Evolutionary conservation across 2,888 invertebrate species (phyloP).

Genomic region (Caenorhabditis sp.): DNA sequence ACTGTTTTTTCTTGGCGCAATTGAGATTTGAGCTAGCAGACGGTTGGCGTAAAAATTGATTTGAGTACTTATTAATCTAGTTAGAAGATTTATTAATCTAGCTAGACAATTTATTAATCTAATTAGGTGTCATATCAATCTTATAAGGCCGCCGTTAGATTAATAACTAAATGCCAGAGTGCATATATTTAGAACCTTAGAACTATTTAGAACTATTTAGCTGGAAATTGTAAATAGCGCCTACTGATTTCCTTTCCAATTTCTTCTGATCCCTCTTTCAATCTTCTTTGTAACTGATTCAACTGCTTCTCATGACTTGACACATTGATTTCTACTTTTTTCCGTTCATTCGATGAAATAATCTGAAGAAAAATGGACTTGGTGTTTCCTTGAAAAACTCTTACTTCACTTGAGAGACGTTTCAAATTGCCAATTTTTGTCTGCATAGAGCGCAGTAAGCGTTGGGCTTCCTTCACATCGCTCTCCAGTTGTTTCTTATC

Average conservation of each 20-base stretch:
- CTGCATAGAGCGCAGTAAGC: conserved; percentile 43
- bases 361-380: conserved; percentile 5
- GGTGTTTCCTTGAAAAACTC: background rate
- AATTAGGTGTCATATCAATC: too few species aligned
- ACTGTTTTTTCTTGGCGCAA: too few species aligned
- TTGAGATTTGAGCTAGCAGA: too few species aligned
- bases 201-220: too few species aligned
- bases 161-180: too few species aligned
- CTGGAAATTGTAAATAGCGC: background rate
- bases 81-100: too few species aligned
- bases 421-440: conserved; percentile 20
- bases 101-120: too few species aligned
- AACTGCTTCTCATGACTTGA: conserved; percentile 53
- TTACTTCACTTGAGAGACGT: conserved; percentile 2
- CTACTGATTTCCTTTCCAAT: conserved; percentile 50
- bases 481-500: conserved; percentile 29
- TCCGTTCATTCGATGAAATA: conserved; percentile 19
- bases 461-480: conserved; percentile 47
- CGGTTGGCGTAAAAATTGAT: too few species aligned
- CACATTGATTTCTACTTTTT: conserved; percentile 26
- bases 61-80: too few species aligned
- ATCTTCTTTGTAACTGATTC: conserved; percentile 30
- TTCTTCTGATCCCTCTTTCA: conserved; percentile 34
- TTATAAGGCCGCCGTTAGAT: too few species aligned
- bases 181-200: too few species aligned